Evolutionary conservation across 1,140 invertebrate species (phyloP), one percentile per base, ranked within the genome.

Genomic region (Pseudobourletiella spinata): DNA sequence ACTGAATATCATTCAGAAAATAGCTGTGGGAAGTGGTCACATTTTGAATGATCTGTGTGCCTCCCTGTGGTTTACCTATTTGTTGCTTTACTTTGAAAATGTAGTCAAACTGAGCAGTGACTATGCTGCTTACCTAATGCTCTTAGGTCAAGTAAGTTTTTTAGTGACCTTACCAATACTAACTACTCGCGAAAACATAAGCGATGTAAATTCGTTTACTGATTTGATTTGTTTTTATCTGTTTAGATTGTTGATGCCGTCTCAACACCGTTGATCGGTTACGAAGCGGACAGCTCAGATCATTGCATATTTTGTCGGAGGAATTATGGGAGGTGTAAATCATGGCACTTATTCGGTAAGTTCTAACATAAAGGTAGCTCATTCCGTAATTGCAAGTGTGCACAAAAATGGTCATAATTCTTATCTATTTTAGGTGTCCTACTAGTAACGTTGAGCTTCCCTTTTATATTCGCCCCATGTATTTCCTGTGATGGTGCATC

Each of bases 31-130:
- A 48, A 78, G 88, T 67, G 90, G 89, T 0, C 94, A 97, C 78
- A 83, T 97, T 29, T 78, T 95, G 26, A 97, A 97, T 76, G 95
- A 98, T 79, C 81, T 97, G 4, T 95, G 91, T 78, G 90, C 93
- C 32, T 90, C 90, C 50, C 89, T 98, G 82, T 97, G 95, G 95
- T 98, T 98, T 74, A 92, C 90, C 0, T 98, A 98, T 77, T 78
- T 95, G n/a, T 79, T 98, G 66, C 84, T 97, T 20, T 98, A 85
- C 76, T 87, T 95, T 72, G 87, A 95, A 73, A 80, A 88, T 18
- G 88, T 96, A 2, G 76, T 91, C 29, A 77, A 81, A 66, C 89
- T 96, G 73, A 80, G 80, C 73, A 84, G 86, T 67, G 76, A 78
- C 14, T 77, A 86, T 70, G 84, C 93, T 2, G 94, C 93, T 28